Base-by-base conservation (phyloP, 2,888 invertebrate species). In the Busseola fusca region DNA sequence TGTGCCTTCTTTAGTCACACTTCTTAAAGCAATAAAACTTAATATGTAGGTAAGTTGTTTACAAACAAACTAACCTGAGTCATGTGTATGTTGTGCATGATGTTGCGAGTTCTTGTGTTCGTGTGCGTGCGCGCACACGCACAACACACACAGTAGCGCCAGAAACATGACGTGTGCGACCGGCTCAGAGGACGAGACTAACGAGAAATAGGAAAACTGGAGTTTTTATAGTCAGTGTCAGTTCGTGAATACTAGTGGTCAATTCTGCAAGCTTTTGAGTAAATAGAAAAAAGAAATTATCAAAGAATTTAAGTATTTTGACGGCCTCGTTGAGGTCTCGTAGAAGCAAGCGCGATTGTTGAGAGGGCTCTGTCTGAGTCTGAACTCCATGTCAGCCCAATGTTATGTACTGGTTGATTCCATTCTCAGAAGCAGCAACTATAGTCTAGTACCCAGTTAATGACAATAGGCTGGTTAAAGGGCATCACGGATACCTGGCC, bases 31-130 rank as follows among this genome's bases (percentile, higher is more conserved):
- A n/a, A n/a, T n/a, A n/a, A n/a, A n/a, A n/a, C n/a, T n/a, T n/a
- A n/a, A n/a, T 34, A 34, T 34, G 34, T 34, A 34, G 34, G 34
- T 34, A 4, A 34, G 34, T 34, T 34, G 57, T 63, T 63, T 57
- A 74, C 57, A 62, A 59, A 72, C 27, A 48, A 78, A 76, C 79
- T 79, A 52, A 76, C 75, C 79, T 72, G 77, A n/a, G 6, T 62
- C 57, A 58, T 34, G 25, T 10, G 48, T 42, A 3, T 52, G 56
- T 9, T 69, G 59, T 12, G 37, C 58, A 42, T 27, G 40, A 34
- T 59, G 73, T 45, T 40, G 69, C 76, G 45, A 16, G 30, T 59
- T 21, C 0, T 45, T 50, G 6, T 69, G 74, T n/a, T 52, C 54
- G 68, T 82, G 63, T 58, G 70, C 68, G 68, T 45, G 16, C 12